These are phyloP conservation scores for Chaetodon auriga DNA, from an alignment of 2,113 vertebrate genomes.

Conservation along the genomic window DNA sequence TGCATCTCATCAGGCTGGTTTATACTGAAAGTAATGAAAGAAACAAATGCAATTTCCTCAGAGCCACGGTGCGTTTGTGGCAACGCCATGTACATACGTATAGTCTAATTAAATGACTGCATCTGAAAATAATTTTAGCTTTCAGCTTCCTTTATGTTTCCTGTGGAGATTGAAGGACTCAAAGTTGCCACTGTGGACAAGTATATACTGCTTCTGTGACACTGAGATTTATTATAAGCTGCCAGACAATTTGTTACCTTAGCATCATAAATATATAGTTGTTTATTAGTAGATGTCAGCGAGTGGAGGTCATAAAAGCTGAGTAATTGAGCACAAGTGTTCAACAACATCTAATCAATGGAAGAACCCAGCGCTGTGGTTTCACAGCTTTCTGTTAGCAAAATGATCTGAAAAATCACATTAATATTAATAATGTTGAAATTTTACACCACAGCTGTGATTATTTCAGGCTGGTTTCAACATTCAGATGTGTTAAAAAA, in stretches of 20 bases:
- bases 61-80: neutral
- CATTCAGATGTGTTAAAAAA: neutral
- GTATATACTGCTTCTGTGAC: neutral
- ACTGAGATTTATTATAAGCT: conserved; percentile 2
- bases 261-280: neutral
- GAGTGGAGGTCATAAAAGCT: accelerated
- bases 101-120: neutral
- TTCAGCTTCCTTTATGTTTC: neutral
- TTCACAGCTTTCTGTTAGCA: neutral
- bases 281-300: neutral
- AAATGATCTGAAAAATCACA: neutral
- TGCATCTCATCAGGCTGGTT: neutral
- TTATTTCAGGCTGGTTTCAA: neutral
- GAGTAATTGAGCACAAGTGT: neutral
- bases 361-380: neutral
- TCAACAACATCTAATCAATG: neutral
- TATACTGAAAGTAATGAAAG: neutral
- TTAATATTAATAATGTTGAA: neutral
- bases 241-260: neutral
- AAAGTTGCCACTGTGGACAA: neutral
- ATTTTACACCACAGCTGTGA: neutral
- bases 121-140: neutral
- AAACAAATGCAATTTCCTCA: neutral
- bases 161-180: neutral
- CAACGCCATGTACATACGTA: neutral